Percentiles rank a stretch among this genome's conserved stretches.
These are phyloP conservation scores for Trichopoda pennipes DNA, from an alignment of 2,888 invertebrate genomes.

Conservation along the genomic window DNA sequence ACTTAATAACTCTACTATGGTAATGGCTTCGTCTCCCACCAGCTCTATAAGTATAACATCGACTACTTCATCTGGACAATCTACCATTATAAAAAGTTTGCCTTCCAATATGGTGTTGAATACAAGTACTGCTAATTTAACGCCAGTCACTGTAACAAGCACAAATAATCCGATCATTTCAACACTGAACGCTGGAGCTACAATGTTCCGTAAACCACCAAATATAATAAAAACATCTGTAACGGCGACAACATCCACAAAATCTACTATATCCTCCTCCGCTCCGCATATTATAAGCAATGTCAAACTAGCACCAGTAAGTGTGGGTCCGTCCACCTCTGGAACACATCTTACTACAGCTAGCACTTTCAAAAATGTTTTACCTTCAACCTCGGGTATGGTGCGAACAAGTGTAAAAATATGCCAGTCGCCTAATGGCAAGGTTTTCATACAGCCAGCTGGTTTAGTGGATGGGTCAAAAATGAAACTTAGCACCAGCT, in stretches of 20 bases:
- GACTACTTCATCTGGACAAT: slow-evolving; percentile 44
- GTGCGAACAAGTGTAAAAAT: slow-evolving; percentile 78
- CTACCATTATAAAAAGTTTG: slow-evolving; percentile 67
- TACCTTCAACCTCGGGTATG: slow-evolving; percentile 73
- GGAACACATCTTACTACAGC: slow-evolving; percentile 59
- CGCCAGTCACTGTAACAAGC: slow-evolving; percentile 64
- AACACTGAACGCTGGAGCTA: slow-evolving; percentile 65
- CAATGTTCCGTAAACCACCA: slow-evolving; percentile 72
- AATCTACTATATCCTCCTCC: slow-evolving; percentile 46
- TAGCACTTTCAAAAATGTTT: slow-evolving; percentile 73
- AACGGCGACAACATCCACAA: slow-evolving; percentile 20
- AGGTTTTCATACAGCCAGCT: slow-evolving; percentile 79
- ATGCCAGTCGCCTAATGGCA: slow-evolving; percentile 78
- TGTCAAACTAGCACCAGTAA: slow-evolving; percentile 75
- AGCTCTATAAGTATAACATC: slow-evolving; percentile 43
- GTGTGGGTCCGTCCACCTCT: slow-evolving; percentile 53
- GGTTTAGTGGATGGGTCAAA: slow-evolving; percentile 71
- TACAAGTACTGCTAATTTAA: slow-evolving; percentile 62
- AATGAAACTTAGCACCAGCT: slow-evolving; percentile 63
- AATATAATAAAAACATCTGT: slow-evolving; percentile 69
- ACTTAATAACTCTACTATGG: slow-evolving; percentile 67
- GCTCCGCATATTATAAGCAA: slow-evolving; percentile 75
- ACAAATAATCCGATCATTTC: slow-evolving; percentile 63
- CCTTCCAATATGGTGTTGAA: slow-evolving; percentile 67
- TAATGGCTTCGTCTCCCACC: slow-evolving; percentile 52